Evolutionary conservation across 2,797 vertebrate genomes (phyloP).

Genomic region (Chelidonichthys spinosus): DNA sequence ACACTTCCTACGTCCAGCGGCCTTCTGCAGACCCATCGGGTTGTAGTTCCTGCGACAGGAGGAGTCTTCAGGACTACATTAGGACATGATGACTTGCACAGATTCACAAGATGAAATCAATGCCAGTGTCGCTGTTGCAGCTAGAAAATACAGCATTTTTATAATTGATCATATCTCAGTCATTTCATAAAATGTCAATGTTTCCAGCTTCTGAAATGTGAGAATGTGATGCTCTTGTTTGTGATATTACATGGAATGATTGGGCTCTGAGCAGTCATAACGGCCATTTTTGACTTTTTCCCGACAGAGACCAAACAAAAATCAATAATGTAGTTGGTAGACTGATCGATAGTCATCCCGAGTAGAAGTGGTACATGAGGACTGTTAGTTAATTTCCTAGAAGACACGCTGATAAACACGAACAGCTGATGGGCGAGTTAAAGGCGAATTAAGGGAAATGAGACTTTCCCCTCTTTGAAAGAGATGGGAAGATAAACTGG

Average conservation of each 20-base stretch:
- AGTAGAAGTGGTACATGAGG: background rate
- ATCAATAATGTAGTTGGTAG: background rate
- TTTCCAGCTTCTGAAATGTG: background rate
- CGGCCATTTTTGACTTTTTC: background rate
- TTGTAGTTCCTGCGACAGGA: background rate
- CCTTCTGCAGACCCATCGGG: too few relatives aligned
- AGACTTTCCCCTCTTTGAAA: background rate
- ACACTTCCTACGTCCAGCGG: too few relatives aligned
- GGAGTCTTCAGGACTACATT: background rate
- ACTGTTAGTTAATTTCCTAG: background rate
- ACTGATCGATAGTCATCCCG: background rate
- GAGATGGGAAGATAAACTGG: constrained; percentile 24
- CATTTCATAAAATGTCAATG: background rate
- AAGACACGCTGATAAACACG: background rate
- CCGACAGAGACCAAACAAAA: background rate
- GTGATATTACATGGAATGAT: background rate
- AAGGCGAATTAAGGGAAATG: background rate
- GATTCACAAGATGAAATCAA: too few relatives aligned
- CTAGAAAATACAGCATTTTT: background rate
- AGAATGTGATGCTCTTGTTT: background rate
- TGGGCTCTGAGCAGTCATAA: too few relatives aligned
- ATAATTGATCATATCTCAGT: background rate
- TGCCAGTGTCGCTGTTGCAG: background rate
- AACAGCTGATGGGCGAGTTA: background rate
- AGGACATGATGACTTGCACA: background rate